phyloP scores from a whole-genome alignment of 2,888 invertebrate genomes.

The Antitype chi region DNA sequence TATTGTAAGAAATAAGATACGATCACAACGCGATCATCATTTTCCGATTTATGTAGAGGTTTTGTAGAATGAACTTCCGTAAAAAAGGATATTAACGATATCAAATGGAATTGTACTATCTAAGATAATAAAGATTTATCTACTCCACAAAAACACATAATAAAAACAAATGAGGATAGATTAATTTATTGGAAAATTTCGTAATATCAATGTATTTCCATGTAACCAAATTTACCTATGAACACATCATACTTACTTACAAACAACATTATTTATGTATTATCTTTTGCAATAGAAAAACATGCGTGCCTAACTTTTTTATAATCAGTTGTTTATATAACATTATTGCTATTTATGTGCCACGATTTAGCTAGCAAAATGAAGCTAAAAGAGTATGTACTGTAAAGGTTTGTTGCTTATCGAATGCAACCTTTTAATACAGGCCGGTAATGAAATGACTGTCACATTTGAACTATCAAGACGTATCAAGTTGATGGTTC shows the following conservation, averaged over 20 bases:
- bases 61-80: slow-evolving; percentile 45
- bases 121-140: slow-evolving; percentile 32
- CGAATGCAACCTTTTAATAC: too few relatives aligned
- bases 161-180: slow-evolving; percentile 11
- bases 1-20: slow-evolving; percentile 35
- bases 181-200: slow-evolving; percentile 11
- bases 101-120: slow-evolving; percentile 31
- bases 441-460: too few relatives aligned
- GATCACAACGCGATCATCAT: slow-evolving; percentile 31
- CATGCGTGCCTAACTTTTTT: neutral
- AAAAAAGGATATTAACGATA: slow-evolving; percentile 43
- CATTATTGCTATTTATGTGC: neutral
- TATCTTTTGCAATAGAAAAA: slow-evolving; percentile 3
- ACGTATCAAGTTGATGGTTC: too few relatives aligned
- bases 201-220: neutral
- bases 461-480: too few relatives aligned
- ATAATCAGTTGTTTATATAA: neutral
- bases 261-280: neutral
- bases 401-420: too few relatives aligned
- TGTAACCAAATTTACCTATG: slow-evolving; percentile 2
- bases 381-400: too few relatives aligned
- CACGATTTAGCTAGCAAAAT: neutral
- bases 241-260: slow-evolving; percentile 3
- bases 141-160: neutral
- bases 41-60: slow-evolving; percentile 38